phyloP scores from a whole-genome alignment of 2,888 invertebrate genomes.

The Andrena flavipes region DNA sequence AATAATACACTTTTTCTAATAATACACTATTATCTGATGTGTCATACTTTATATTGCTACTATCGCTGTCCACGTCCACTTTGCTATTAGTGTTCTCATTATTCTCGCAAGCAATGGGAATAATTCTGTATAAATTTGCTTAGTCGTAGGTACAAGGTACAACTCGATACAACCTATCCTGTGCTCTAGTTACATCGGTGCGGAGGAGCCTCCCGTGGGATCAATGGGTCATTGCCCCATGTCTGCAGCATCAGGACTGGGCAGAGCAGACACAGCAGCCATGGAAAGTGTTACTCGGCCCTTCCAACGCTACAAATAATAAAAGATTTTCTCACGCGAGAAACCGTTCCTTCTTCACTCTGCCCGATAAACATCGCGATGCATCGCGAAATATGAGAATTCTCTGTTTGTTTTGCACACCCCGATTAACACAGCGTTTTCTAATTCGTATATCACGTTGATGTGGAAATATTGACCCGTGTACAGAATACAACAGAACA shows the following conservation, averaged over 20 bases:
- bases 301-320: slow-evolving; percentile 16
- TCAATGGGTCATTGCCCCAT: slow-evolving; percentile 70
- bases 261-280: slow-evolving; percentile 9
- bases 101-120: not conserved
- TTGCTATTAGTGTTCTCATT: not conserved
- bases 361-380: slow-evolving; percentile 6
- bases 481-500: slow-evolving; percentile 4
- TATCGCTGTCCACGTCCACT: too few relatives aligned
- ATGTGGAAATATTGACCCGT: slow-evolving; percentile 10
- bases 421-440: slow-evolving; percentile 30
- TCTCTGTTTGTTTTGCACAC: slow-evolving; percentile 25
- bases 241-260: slow-evolving; percentile 42
- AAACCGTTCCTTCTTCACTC: slow-evolving; percentile 24
- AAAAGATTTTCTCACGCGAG: slow-evolving; percentile 16
- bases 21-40: too few relatives aligned
- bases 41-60: not conserved
- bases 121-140: not conserved
- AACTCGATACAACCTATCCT: slow-evolving; percentile 32
- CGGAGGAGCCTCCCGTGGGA: slow-evolving; percentile 59
- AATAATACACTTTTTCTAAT: too few relatives aligned
- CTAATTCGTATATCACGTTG: slow-evolving; percentile 22
- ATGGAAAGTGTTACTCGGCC: slow-evolving; percentile 27
- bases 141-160: slow-evolving; percentile 22
- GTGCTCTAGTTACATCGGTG: slow-evolving; percentile 53
- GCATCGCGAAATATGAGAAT: slow-evolving; percentile 34